Percentiles rank a stretch among this genome's conserved stretches.
phyloP scores from a whole-genome alignment of 2,888 invertebrate species.

The Microctonus hyperodae region DNA sequence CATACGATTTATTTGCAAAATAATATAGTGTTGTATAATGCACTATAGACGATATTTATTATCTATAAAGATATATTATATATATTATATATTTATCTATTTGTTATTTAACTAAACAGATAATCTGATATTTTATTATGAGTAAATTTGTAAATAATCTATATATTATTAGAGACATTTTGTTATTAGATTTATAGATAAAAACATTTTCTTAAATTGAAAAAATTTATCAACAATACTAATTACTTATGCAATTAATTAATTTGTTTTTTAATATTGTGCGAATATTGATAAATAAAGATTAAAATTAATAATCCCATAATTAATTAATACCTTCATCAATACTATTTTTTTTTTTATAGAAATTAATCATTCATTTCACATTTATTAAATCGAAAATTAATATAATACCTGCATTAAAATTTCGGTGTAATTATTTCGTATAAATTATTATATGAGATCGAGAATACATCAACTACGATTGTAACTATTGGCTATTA shows the following conservation, averaged over 20 bases:
- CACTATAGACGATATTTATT: constrained; percentile 48
- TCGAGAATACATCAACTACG: background rate
- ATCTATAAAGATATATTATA: background rate
- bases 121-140: background rate
- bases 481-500: background rate
- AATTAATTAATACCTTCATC: background rate
- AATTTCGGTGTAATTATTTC: too few relatives aligned
- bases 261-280: background rate
- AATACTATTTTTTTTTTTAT: background rate
- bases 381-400: background rate
- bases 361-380: background rate
- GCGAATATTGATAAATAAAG: background rate
- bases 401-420: too few relatives aligned
- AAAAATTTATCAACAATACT: background rate
- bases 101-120: background rate
- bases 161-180: background rate
- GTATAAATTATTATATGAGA: background rate
- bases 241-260: background rate
- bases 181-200: background rate
- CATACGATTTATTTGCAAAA: constrained; percentile 62
- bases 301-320: background rate
- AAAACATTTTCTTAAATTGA: background rate
- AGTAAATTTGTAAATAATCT: background rate
- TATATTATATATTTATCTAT: background rate
- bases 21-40: constrained; percentile 54